Conservation (phyloP, 2,113 vertebrate genomes). For the Talpa occidentalis region DNA sequence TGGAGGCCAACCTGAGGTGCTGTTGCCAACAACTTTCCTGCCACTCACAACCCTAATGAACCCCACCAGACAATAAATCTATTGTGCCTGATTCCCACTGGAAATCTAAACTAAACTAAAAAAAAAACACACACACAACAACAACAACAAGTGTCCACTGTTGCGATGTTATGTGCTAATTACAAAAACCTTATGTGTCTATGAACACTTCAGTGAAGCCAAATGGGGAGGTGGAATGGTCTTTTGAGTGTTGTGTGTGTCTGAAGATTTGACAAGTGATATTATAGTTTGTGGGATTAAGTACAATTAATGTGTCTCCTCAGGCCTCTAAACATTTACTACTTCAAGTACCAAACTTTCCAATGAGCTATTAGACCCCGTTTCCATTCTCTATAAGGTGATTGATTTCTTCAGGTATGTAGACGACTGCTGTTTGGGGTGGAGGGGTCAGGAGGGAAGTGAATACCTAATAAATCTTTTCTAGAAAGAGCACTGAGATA, state of each 20-base stretch:
- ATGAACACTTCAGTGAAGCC: neutral
- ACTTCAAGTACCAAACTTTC: neutral
- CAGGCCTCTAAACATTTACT: neutral
- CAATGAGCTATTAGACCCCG: neutral
- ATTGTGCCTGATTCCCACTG: neutral
- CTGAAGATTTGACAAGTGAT: neutral
- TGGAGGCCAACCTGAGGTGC: neutral
- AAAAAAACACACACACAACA: neutral
- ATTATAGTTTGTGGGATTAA: neutral
- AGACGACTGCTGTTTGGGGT: neutral
- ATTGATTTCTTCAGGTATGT: neutral
- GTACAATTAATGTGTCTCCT: neutral
- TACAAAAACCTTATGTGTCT: neutral
- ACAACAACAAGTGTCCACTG: neutral
- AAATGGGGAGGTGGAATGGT: neutral
- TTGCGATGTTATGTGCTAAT: neutral
- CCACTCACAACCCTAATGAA: neutral
- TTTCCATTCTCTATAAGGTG: constrained; percentile 1
- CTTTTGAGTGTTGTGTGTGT: neutral
- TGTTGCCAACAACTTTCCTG: neutral
- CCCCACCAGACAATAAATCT: neutral
- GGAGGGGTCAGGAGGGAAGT: too few species aligned
- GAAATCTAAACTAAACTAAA: neutral
- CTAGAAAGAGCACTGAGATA: neutral
- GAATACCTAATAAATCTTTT: neutral